Evolutionary conservation across 2,888 invertebrate genomes (phyloP), one percentile per base, ranked within the genome.

Genomic region (Andrena fulva): DNA sequence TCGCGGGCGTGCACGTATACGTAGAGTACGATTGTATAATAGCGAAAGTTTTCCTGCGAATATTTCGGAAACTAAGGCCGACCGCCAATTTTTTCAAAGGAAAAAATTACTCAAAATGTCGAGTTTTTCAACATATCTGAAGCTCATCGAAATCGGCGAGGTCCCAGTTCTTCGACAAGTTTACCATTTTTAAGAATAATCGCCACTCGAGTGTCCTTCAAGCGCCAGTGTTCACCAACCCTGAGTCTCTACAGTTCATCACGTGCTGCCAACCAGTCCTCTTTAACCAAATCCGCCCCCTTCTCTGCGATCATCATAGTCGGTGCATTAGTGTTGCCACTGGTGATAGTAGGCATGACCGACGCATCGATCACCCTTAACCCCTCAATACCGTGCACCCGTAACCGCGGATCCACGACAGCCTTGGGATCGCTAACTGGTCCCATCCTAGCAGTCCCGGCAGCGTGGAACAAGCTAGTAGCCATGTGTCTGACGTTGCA

Each of bases 301-400:
- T 96, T 96, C 89, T 96, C 96, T 0, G 95, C 96, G 74, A 96
- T 96, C 96, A 96, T 96, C 63, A 96, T 95, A 5, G 94, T 93
- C 0, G 96, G 95, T 0, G 96, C 96, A 88, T 96, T 95, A 0
- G 95, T 96, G 84, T 96, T 96, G 0, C 95, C 96, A 60, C 95
- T 95, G 0, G 95, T 94, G 79, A 96, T 94, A 16, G 91, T 94
- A 0, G 96, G 96, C 96, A 96, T 96, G 31, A 96, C 94, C 90
- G 96, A 96, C 0, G 95, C 96, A 90, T 96, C 96, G n/a, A 95
- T 94, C 0, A 96, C 96, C 73, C 96, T 93, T 2, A 96, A 87
- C 0, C 95, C 94, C 80, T 94, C 86, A 0, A 96, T 92, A 0
- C 95, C 95, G 27, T 94, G 94, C 0, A 96, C 96, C 42, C 93